phyloP scores from a whole-genome alignment of 1,140 invertebrate species.

The Drosophila rhopaloa region DNA sequence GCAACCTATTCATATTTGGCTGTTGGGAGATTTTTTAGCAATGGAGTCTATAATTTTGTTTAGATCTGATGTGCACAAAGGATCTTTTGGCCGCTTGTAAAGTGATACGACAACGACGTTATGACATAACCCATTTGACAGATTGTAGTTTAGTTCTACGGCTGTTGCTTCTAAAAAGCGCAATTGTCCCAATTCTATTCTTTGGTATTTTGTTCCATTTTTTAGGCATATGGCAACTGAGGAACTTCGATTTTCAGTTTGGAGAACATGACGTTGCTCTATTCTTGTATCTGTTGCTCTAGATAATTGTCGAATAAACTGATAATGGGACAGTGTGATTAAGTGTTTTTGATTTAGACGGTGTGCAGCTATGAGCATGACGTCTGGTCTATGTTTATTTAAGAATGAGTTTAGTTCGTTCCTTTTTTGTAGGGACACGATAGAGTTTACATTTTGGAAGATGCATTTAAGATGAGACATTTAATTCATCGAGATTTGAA shows the following conservation, averaged over 20 bases:
- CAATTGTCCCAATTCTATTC: too few relatives aligned
- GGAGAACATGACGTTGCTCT: neutral
- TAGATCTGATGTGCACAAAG: neutral
- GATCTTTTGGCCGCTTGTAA: constrained; percentile 9
- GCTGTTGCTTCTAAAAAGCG: constrained; percentile 4
- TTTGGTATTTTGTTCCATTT: constrained; percentile 5
- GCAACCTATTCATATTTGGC: neutral
- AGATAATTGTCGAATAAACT: constrained; percentile 3
- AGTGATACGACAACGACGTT: neutral
- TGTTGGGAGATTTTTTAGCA: neutral
- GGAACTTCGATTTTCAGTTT: neutral
- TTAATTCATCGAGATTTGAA: neutral
- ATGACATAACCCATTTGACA: neutral
- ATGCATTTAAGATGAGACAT: neutral
- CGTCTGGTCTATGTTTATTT: constrained; percentile 4
- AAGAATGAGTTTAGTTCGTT: neutral
- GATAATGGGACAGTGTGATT: neutral
- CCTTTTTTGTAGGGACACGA: neutral
- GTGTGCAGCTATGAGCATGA: constrained; percentile 21
- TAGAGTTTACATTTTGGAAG: neutral
- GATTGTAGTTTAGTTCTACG: neutral
- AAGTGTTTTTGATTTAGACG: neutral
- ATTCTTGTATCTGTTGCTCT: too few relatives aligned
- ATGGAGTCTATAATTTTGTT: neutral
- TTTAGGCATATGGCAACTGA: constrained; percentile 15